Base-by-base conservation (phyloP, 2,797 vertebrate genomes). In the Rhyacichthys aspro region DNA sequence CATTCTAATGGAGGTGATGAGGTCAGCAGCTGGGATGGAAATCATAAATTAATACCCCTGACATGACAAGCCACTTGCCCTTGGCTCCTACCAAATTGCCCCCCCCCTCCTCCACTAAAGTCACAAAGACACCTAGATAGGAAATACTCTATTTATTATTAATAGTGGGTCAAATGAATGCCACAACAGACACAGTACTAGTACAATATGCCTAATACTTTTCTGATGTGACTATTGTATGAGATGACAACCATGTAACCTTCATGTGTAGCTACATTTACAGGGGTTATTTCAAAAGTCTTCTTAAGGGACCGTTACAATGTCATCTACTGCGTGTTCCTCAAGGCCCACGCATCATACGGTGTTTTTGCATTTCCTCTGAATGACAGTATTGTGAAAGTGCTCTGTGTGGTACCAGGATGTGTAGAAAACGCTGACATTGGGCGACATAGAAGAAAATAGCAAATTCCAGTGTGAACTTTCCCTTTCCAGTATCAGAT, bases 21-120 rank as follows among this genome's bases (percentile, higher is more conserved):
- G 92, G 91, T 93, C 92, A 84, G 83, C 90, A 84, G 87, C 90
- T 90, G 90, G 89, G 89, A 92, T 91, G 90, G 89, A 91, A 93
- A 93, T 91, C 90, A 92, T 91, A 92, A 92, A 94, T 94, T 91
- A 93, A 93, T 91, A 91, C 92, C 80, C 87, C 81, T 87, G 85
- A 90, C 88, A 91, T 92, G 90, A 91, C 90, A 90, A 87, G 84
- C 77, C 71, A 81, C 76, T 89, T 66, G 88, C 88, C 90, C 90
- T 86, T 78, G 89, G 90, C 84, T 86, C 73, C 71, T 70, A 68
- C 81, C 84, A 89, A 89, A 87, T 17, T 39, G 14, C 23, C 68
- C 58, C 64, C 53, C 67, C 70, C 74, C 78, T 70, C 70, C 80
- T 64, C 74, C 70, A 61, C 65, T 76, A 74, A 79, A 89, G 72